phyloP scores from a whole-genome alignment of 2,797 vertebrate species.

The Schizopygopsis pylzovi region DNA sequence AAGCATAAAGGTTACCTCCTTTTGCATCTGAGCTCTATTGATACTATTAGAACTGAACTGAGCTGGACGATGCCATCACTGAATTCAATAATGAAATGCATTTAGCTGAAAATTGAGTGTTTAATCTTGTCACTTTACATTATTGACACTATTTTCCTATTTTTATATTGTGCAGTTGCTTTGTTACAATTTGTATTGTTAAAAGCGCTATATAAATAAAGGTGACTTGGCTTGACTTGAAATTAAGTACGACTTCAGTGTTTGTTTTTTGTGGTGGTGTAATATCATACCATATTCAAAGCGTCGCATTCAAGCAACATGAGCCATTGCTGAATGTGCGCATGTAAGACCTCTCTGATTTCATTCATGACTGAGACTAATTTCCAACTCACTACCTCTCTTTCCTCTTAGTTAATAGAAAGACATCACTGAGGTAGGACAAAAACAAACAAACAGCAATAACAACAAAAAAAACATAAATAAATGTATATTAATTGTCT shows the following conservation, averaged over 20 bases:
- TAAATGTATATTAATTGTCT: background rate
- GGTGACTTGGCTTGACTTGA: too few species aligned
- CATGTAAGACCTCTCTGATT: background rate
- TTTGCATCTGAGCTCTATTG: too few species aligned
- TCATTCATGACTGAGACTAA: background rate
- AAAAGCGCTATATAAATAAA: too few species aligned
- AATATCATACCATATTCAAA: slow-evolving; percentile 34
- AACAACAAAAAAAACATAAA: background rate
- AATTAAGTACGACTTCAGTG: background rate
- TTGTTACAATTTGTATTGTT: too few species aligned
- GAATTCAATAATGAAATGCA: too few species aligned
- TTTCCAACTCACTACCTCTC: background rate
- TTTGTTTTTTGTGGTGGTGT: slow-evolving; percentile 16
- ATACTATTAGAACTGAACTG: too few species aligned
- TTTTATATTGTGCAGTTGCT: too few species aligned
- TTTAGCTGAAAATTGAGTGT: too few species aligned
- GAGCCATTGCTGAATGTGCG: background rate
- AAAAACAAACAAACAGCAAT: background rate
- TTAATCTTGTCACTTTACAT: too few species aligned
- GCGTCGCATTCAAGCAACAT: background rate
- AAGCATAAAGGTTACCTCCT: too few species aligned
- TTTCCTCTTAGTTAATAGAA: background rate
- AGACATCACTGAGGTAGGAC: slow-evolving; percentile 16
- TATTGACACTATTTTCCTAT: too few species aligned
- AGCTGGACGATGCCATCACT: too few species aligned